A percentile compares a stretch with the other conserved stretches of the same genome.
Evolutionary conservation across 2,113 vertebrate species (phyloP).

Genomic region (Sigmodon hispidus): DNA sequence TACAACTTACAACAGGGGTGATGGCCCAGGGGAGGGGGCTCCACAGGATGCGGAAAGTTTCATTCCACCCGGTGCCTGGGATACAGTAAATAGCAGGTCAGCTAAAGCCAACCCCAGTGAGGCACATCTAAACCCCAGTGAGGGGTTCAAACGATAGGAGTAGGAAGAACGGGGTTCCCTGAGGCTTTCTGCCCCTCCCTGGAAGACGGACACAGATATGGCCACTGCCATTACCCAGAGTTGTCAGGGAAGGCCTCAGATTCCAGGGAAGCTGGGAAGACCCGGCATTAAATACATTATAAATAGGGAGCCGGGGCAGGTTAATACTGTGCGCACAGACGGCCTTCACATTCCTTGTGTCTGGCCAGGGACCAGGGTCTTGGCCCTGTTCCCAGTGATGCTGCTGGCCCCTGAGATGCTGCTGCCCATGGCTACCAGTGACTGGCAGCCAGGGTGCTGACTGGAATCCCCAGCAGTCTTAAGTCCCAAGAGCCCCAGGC

Average conservation of each 20-base stretch:
- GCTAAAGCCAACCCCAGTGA: background rate
- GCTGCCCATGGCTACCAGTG: background rate
- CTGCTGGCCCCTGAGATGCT: slow-evolving; percentile 42
- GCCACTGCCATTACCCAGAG: background rate
- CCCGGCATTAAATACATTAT: slow-evolving; percentile 81
- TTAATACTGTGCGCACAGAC: slow-evolving; percentile 74
- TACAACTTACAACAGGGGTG: slow-evolving; percentile 35
- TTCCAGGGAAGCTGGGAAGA: background rate
- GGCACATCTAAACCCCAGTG: slow-evolving; percentile 41
- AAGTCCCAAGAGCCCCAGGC: background rate
- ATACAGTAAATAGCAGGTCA: background rate
- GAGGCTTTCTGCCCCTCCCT: slow-evolving; percentile 35
- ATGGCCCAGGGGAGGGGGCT: background rate
- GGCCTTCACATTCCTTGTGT: slow-evolving; percentile 59
- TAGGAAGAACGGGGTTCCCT: slow-evolving; percentile 56
- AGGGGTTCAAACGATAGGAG: background rate
- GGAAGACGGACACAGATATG: slow-evolving; percentile 6
- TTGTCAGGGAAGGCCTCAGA: background rate
- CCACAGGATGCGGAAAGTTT: background rate
- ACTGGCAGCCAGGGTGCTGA: background rate
- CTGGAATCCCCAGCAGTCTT: background rate
- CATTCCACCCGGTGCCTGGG: background rate
- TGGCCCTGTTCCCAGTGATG: background rate
- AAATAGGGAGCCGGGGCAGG: slow-evolving; percentile 81
- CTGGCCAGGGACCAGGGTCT: background rate